phyloP scores from a whole-genome alignment of 2,888 invertebrate species.

The Drosophila picticornis region DNA sequence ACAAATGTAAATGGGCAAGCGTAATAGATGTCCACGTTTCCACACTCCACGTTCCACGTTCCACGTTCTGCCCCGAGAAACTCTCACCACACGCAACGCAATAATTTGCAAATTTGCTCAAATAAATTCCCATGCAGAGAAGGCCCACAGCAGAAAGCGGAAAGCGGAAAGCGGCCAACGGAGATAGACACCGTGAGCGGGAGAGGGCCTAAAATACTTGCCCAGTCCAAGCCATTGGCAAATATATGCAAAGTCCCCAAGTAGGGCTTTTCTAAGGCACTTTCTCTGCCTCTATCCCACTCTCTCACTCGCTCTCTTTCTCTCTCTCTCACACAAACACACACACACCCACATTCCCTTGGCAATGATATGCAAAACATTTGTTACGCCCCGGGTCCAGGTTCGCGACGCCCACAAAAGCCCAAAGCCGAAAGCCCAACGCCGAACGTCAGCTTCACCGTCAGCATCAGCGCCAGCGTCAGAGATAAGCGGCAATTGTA shows the following conservation, averaged over 20 bases:
- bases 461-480: slow-evolving; percentile 20
- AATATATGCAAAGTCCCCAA: slow-evolving; percentile 74
- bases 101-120: slow-evolving; percentile 80
- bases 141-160: slow-evolving; percentile 1
- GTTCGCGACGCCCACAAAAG: slow-evolving; percentile 31
- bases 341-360: slow-evolving; percentile 11
- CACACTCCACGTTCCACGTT: slow-evolving; percentile 40
- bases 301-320: not conserved
- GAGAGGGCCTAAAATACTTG: slow-evolving; percentile 70
- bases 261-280: slow-evolving; percentile 51
- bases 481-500: slow-evolving; percentile 76
- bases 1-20: slow-evolving; percentile 75
- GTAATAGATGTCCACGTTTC: slow-evolving; percentile 72
- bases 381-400: slow-evolving; percentile 36
- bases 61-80: slow-evolving; percentile 1
- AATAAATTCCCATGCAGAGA: slow-evolving; percentile 76
- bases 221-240: slow-evolving; percentile 52
- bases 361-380: slow-evolving; percentile 77
- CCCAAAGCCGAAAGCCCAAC: slow-evolving; percentile 6
- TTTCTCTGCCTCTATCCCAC: not conserved
- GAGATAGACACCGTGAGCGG: too few relatives aligned
- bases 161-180: slow-evolving; percentile 3
- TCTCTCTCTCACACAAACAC: not conserved
- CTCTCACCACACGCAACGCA: slow-evolving; percentile 56
- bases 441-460: slow-evolving; percentile 1